Conservation (phyloP, 2,888 invertebrate species). For the Frankliniella intonsa region DNA sequence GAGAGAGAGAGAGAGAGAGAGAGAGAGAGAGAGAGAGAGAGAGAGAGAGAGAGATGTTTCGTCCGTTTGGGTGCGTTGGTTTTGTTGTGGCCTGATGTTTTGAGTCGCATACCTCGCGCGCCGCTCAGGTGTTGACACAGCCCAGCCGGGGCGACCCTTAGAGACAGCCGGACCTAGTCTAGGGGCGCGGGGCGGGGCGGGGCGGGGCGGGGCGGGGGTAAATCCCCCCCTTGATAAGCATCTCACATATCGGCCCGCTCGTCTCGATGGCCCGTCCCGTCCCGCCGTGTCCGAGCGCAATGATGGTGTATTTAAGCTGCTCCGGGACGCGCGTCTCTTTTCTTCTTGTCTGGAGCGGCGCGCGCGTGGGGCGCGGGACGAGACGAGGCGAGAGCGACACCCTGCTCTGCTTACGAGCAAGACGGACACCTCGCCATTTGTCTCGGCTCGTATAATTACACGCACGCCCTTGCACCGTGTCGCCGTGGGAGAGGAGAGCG, state of each 20-base stretch:
- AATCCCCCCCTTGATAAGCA: neutral
- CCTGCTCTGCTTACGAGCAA: neutral
- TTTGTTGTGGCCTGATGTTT: slow-evolving; percentile 3
- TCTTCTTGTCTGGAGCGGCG: neutral
- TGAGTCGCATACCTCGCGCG: slow-evolving; percentile 6
- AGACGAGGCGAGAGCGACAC: no score
- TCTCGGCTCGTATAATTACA: neutral
- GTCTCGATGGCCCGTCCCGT: no score
- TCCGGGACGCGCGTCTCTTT: neutral
- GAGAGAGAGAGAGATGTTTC: neutral
- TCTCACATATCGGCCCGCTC: neutral
- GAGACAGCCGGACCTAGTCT: no score
- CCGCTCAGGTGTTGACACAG: slow-evolving; percentile 13
- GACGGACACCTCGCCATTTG: neutral
- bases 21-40: neutral
- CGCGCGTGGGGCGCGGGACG: no score
- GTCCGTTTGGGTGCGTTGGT: neutral
- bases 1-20: neutral
- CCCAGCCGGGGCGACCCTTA: neutral
- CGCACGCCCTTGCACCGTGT: no score
- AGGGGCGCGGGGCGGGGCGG: no score
- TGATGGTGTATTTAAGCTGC: no score
- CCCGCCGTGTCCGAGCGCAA: no score
- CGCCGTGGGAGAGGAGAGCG: no score
- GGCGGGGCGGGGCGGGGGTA: neutral